phyloP scores from a whole-genome alignment of 2,113 vertebrate genomes.

The Microcebus griseorufus region DNA sequence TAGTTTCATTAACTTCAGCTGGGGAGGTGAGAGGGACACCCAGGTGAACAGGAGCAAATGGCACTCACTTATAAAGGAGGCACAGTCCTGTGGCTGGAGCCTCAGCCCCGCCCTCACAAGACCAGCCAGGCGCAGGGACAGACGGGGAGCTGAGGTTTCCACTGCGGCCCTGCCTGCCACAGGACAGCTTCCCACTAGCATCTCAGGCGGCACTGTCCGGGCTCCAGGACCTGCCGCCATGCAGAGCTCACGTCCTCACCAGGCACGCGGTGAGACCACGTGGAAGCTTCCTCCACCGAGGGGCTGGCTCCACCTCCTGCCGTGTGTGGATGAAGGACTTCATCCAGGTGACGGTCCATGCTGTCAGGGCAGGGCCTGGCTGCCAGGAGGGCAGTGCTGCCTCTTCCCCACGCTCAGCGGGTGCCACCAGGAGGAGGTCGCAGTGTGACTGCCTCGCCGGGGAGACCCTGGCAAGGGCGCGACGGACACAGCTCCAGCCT shows the following conservation, averaged over 20 bases:
- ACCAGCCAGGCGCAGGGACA: neutral
- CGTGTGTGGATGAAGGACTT: neutral
- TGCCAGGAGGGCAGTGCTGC: neutral
- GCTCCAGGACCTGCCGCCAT: neutral
- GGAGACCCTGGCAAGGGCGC: neutral
- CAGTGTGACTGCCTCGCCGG: no score
- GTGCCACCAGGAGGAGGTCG: rapidly evolving
- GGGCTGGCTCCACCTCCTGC: neutral
- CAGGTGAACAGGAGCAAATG: neutral
- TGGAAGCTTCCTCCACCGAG: neutral
- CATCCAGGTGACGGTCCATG: neutral
- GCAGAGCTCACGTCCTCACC: neutral
- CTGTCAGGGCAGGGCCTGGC: neutral
- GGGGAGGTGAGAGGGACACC: neutral
- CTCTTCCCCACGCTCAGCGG: neutral
- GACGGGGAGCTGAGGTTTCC: neutral
- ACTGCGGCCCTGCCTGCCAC: neutral
- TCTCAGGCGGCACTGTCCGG: neutral
- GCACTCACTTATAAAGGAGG: neutral
- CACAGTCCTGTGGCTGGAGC: neutral
- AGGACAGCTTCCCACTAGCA: neutral
- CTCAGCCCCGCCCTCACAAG: neutral
- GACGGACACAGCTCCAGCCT: neutral
- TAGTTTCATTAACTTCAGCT: neutral
- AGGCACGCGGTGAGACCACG: neutral